A percentile compares a stretch with the other conserved stretches of the same genome.
Evolutionary conservation across 2,113 vertebrate genomes (phyloP).

Genomic region (Myocastor coypus): DNA sequence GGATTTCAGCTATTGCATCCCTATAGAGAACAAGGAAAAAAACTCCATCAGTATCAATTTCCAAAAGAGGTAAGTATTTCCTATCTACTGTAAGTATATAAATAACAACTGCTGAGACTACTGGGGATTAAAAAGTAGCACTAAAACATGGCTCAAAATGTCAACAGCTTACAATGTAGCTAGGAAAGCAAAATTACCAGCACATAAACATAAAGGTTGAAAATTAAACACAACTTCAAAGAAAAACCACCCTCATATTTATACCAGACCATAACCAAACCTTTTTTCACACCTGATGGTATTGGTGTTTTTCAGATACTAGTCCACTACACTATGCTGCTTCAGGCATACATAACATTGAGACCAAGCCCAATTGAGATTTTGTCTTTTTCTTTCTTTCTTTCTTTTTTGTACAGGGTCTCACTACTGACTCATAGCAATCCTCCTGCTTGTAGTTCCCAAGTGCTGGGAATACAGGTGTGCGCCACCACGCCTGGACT

Average conservation of each 20-base stretch:
- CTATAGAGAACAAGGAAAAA: conserved; percentile 83
- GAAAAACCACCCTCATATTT: conserved; percentile 23
- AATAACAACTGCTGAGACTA: neutral
- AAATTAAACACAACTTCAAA: conserved; percentile 60
- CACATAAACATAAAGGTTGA: conserved; percentile 50
- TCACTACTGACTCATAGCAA: too few species aligned
- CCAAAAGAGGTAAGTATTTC: conserved; percentile 49
- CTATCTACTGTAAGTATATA: neutral
- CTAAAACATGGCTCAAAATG: conserved; percentile 6
- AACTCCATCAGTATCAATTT: conserved; percentile 36
- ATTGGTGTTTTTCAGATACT: conserved; percentile 35
- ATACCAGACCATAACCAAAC: neutral
- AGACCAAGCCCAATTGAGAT: conserved; percentile 47
- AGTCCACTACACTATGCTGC: neutral
- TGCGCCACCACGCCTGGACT: too few species aligned
- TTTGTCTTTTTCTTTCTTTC: too few species aligned
- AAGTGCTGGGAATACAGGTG: too few species aligned
- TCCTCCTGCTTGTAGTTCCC: too few species aligned
- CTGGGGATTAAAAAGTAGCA: neutral
- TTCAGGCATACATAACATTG: conserved; percentile 20
- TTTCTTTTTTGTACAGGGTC: too few species aligned
- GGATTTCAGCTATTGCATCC: conserved; percentile 98
- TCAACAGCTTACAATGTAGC: conserved; percentile 12
- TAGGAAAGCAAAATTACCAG: conserved; percentile 16
- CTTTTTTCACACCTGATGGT: conserved; percentile 17